Evolutionary conservation across 2,797 vertebrate species (phyloP).

Genomic region (Acrossocheilus wenchowensis): DNA sequence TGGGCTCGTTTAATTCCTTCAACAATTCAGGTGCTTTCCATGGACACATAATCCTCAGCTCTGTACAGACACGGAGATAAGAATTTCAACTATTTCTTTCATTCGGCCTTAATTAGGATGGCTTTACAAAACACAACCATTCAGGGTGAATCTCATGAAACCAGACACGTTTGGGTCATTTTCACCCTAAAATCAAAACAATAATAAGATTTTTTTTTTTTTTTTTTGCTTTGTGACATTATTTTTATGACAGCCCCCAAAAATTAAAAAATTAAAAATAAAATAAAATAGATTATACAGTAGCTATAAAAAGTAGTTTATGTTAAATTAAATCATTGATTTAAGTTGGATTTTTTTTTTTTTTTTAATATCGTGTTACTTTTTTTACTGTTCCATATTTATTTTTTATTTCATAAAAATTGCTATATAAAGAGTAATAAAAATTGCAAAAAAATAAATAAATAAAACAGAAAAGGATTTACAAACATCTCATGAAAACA

Average conservation of each 20-base stretch:
- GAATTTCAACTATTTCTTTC: slow-evolving; percentile 27
- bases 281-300: not conserved
- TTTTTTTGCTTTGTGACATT: not conserved
- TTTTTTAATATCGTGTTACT: not conserved
- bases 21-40: slow-evolving; percentile 36
- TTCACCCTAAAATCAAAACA: not conserved
- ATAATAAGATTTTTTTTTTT: not conserved
- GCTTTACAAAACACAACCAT: not conserved
- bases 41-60: slow-evolving; percentile 15
- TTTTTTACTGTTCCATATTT: not conserved
- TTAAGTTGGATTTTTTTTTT: no score
- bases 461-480: no score
- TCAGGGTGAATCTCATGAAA: not conserved
- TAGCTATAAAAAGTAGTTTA: not conserved
- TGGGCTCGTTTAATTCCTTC: slow-evolving; percentile 17
- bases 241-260: not conserved
- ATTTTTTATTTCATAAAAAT: no score
- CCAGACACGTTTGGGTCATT: not conserved
- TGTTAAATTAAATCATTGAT: not conserved
- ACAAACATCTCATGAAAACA: not conserved
- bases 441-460: no score
- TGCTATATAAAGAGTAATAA: no score
- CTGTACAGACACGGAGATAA: slow-evolving; percentile 5
- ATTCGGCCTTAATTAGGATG: not conserved
- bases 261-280: not conserved